phyloP scores from a whole-genome alignment of 2,888 invertebrate species.

The Agrilus biguttatus region DNA sequence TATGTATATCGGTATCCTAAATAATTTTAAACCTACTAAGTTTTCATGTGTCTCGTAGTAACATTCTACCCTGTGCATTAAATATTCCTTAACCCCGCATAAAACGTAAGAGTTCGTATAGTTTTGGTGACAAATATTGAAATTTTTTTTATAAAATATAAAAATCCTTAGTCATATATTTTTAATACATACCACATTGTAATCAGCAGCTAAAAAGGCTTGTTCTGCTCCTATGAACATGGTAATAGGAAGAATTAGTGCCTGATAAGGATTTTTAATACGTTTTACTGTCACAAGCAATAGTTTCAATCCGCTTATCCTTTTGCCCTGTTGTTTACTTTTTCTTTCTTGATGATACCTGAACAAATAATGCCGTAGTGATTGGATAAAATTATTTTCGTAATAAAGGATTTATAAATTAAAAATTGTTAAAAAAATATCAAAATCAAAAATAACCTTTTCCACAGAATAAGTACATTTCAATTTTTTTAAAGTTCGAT shows the following conservation, averaged over 20 bases:
- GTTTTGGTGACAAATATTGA: background rate
- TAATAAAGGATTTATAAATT: too few relatives aligned
- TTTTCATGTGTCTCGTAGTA: too few relatives aligned
- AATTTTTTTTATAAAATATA: too few relatives aligned
- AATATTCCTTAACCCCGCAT: too few relatives aligned
- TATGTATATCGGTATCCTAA: too few relatives aligned
- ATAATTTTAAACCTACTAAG: too few relatives aligned
- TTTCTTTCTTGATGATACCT: constrained; percentile 46
- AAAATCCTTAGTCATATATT: background rate
- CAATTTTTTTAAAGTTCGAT: too few relatives aligned
- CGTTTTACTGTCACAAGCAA: constrained; percentile 67
- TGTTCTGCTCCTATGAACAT: constrained; percentile 90
- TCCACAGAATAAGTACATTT: too few relatives aligned
- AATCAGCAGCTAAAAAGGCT: constrained; percentile 79
- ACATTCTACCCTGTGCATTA: too few relatives aligned
- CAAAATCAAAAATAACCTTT: too few relatives aligned
- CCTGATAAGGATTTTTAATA: constrained; percentile 60
- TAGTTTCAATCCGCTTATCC: constrained; percentile 47
- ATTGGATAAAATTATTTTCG: background rate
- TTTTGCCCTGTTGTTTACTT: constrained; percentile 38
- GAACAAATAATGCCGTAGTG: constrained; percentile 8
- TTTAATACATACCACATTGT: constrained; percentile 47
- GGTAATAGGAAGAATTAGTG: constrained; percentile 77
- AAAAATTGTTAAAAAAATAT: too few relatives aligned
- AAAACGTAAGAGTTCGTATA: too few relatives aligned